These are phyloP conservation scores for Bos javanicus DNA, from an alignment of 2,113 vertebrate species.

Conservation along the genomic window DNA sequence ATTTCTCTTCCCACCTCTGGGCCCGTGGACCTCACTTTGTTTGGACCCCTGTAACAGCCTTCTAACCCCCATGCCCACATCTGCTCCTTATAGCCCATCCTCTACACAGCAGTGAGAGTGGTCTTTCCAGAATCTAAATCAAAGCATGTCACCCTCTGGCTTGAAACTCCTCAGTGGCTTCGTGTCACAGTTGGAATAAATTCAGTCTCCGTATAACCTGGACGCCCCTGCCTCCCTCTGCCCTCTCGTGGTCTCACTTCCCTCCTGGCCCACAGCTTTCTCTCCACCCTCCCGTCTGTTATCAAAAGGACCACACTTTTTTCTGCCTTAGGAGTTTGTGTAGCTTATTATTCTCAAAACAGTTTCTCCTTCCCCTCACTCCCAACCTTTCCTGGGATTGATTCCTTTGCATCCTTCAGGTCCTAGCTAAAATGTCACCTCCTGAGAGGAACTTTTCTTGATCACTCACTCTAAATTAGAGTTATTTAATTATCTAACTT, in stretches of 20 bases:
- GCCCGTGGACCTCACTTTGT: not conserved
- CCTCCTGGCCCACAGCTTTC: fast-evolving
- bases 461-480: not conserved
- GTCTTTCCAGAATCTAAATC: not conserved
- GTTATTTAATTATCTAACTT: not conserved
- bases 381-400: not conserved
- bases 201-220: not conserved
- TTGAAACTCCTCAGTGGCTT: not conserved
- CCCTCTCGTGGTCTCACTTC: too few species aligned
- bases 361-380: not conserved
- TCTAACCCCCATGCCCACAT: not conserved
- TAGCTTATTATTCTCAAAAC: not conserved
- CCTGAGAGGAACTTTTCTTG: not conserved
- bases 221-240: not conserved
- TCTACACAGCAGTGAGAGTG: not conserved
- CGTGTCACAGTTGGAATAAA: not conserved
- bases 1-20: not conserved
- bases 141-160: not conserved
- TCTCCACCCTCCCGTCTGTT: not conserved
- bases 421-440: not conserved
- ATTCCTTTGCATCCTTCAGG: not conserved
- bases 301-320: not conserved
- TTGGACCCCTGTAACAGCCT: not conserved
- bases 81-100: not conserved
- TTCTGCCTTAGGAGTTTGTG: not conserved